A percentile compares a stretch with the other conserved stretches of the same genome.
phyloP scores from a whole-genome alignment of 2,113 vertebrate species.

The Channa argus region DNA sequence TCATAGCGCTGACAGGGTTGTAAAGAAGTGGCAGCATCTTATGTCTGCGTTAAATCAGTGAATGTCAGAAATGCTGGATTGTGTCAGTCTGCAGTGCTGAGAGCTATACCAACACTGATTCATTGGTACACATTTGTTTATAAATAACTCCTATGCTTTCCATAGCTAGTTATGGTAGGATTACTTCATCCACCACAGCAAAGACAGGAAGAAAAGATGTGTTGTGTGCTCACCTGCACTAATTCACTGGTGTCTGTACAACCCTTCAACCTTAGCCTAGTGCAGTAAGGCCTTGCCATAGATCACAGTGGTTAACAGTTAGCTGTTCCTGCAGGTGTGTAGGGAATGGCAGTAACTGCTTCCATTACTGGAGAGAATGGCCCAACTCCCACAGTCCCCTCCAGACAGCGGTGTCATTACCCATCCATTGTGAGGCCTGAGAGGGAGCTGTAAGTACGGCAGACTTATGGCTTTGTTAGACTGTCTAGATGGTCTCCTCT shows the following conservation, averaged over 20 bases:
- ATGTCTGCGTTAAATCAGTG: constrained; percentile 74
- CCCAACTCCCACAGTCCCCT: constrained; percentile 74
- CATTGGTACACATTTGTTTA: constrained; percentile 56
- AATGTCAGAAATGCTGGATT: constrained; percentile 67
- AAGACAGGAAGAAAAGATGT: constrained; percentile 40
- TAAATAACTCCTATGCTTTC: constrained; percentile 45
- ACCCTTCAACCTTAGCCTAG: constrained; percentile 63
- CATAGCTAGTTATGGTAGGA: constrained; percentile 18
- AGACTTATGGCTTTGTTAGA: constrained; percentile 82
- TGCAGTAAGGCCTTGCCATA: constrained; percentile 66
- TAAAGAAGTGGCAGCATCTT: constrained; percentile 77
- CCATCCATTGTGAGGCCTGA: constrained; percentile 81
- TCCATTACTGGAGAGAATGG: constrained; percentile 80
- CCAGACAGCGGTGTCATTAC: constrained; percentile 82
- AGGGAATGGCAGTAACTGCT: constrained; percentile 79
- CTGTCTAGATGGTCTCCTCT: constrained; percentile 72
- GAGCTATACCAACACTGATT: constrained; percentile 48
- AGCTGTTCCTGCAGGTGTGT: constrained; percentile 79
- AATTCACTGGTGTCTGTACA: constrained; percentile 68
- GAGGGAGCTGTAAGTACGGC: constrained; percentile 79
- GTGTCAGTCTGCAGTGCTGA: constrained; percentile 45
- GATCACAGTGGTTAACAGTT: constrained; percentile 78
- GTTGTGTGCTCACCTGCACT: constrained; percentile 49
- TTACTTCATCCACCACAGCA: constrained; percentile 14
- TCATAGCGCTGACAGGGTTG: constrained; percentile 75